Conservation (phyloP, 2,797 vertebrate genomes). For the Protosalanx chinensis region DNA sequence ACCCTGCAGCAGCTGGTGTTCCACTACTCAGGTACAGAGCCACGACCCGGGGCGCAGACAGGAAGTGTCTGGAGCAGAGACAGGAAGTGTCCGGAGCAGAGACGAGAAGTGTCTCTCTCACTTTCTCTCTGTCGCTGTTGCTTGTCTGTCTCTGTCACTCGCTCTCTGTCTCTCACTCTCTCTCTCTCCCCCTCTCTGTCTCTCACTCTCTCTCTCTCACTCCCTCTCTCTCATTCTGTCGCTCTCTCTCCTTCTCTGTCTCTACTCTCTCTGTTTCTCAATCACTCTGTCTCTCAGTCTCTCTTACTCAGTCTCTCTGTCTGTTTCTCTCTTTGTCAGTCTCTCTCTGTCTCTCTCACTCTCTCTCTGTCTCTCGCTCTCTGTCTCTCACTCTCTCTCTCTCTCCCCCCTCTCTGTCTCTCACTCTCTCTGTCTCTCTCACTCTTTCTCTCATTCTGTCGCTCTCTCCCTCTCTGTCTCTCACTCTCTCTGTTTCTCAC, state of each 20-base stretch:
- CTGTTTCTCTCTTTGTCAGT: not conserved
- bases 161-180: not conserved
- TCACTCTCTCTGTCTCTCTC: not conserved
- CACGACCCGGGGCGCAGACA: no score
- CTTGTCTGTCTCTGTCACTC: not conserved
- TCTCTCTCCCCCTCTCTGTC: not conserved
- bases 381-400: not conserved
- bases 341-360: not conserved
- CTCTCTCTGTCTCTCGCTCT: not conserved
- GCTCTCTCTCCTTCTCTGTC: not conserved
- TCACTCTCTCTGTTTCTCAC: not conserved
- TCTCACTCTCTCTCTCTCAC: not conserved
- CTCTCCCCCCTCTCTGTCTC: not conserved
- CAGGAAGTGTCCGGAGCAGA: slow-evolving; percentile 14
- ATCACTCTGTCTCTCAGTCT: no score
- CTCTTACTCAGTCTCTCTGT: not conserved
- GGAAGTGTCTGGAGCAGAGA: not conserved
- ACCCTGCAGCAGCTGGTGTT: slow-evolving; percentile 93
- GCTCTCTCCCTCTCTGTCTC: not conserved
- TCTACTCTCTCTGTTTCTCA: not conserved
- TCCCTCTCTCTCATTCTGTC: not conserved
- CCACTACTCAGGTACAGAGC: slow-evolving; percentile 89
- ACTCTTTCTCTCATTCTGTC: not conserved
- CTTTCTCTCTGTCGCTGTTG: not conserved
- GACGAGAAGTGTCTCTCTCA: not conserved